A percentile compares a stretch with the other conserved stretches of the same genome.
Evolutionary conservation across 2,888 invertebrate species (phyloP).

Genomic region (Chloroclystis v-ata): DNA sequence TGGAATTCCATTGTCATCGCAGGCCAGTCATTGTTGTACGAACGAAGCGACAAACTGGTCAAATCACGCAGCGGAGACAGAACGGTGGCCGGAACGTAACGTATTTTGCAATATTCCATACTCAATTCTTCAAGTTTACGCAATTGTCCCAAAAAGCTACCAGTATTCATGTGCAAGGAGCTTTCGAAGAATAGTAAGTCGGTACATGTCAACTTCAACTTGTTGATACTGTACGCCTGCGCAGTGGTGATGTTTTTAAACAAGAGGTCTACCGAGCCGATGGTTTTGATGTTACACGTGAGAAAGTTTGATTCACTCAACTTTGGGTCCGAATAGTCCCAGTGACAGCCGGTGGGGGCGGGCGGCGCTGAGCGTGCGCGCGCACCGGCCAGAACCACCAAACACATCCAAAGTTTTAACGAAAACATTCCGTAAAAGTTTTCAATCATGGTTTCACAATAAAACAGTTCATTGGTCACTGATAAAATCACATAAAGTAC

Average conservation of each 20-base stretch:
- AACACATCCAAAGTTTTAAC: conserved; percentile 77
- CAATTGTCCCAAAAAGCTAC: conserved; percentile 80
- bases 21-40: conserved; percentile 88
- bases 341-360: conserved; percentile 86
- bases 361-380: conserved; percentile 76
- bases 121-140: conserved; percentile 84
- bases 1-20: conserved; percentile 87
- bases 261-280: conserved; percentile 82
- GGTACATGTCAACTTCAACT: conserved; percentile 83
- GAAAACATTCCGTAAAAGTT: conserved; percentile 73
- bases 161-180: conserved; percentile 80
- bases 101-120: conserved; percentile 88
- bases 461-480: conserved; percentile 70
- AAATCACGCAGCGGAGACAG: conserved; percentile 83
- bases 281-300: conserved; percentile 85
- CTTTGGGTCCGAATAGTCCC: conserved; percentile 80
- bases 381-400: conserved; percentile 68
- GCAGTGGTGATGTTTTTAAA: conserved; percentile 84
- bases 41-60: conserved; percentile 82
- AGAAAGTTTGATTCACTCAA: conserved; percentile 79
- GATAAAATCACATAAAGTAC: conserved; percentile 49
- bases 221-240: conserved; percentile 84
- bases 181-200: conserved; percentile 86
- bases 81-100: conserved; percentile 84
- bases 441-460: conserved; percentile 60